Percentiles rank a stretch among this genome's conserved stretches.
Evolutionary conservation across 2,797 vertebrate species (phyloP).

Genomic region (Emydoidea blandingii): DNA sequence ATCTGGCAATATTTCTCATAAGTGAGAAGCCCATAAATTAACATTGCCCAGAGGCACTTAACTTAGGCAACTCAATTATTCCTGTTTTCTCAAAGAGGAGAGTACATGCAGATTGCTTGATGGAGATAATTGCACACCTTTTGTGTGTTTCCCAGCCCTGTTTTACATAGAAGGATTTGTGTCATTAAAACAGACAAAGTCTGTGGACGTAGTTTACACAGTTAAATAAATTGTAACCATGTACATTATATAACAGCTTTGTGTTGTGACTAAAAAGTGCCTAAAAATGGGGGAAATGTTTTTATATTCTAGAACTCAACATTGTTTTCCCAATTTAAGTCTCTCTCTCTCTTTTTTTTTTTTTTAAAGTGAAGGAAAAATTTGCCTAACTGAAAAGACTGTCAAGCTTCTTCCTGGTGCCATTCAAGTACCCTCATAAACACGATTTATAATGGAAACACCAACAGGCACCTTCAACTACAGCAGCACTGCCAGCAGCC

Average conservation of each 20-base stretch:
- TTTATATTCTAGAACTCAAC: not conserved
- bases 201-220: not conserved
- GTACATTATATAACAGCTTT: not conserved
- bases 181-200: not conserved
- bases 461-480: conserved; percentile 50
- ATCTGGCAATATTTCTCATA: conserved; percentile 6
- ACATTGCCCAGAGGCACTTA: conserved; percentile 20
- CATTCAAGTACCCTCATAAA: conserved; percentile 10
- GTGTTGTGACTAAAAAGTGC: not conserved
- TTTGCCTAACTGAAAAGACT: not conserved
- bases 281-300: not conserved
- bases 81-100: not conserved
- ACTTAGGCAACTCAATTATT: conserved; percentile 2
- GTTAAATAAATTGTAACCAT: not conserved
- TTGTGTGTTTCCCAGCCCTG: not conserved
- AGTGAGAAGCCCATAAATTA: conserved; percentile 50
- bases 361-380: not conserved
- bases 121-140: conserved; percentile 8
- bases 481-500: conserved; percentile 27
- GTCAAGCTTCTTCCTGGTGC: not conserved
- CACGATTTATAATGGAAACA: conserved; percentile 38
- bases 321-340: not conserved
- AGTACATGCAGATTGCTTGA: conserved; percentile 24
- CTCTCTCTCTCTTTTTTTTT: not conserved
- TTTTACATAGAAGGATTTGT: not conserved